Conservation (phyloP, 2,888 invertebrate species). For the Oconnorella tubifera region DNA sequence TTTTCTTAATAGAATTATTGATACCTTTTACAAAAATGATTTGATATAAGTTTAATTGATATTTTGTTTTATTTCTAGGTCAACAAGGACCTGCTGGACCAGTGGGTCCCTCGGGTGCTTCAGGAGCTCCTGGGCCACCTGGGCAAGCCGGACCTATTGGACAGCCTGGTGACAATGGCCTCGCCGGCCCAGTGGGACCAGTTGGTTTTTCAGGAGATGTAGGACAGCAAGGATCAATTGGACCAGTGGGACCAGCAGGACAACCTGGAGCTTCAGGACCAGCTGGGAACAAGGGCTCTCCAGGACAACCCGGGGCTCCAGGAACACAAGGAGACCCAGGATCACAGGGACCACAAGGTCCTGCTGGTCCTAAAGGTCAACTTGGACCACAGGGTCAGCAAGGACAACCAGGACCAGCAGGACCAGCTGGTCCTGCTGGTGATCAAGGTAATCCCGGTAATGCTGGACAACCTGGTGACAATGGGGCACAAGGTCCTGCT, state of each 20-base stretch:
- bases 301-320: slow-evolving; percentile 20
- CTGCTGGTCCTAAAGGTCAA: slow-evolving; percentile 21
- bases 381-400: slow-evolving; percentile 17
- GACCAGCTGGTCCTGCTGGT: slow-evolving; percentile 27
- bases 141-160: slow-evolving; percentile 30
- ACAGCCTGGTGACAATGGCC: slow-evolving; percentile 36
- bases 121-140: slow-evolving; percentile 20
- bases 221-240: slow-evolving; percentile 22
- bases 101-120: slow-evolving; percentile 16
- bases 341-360: slow-evolving; percentile 60
- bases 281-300: neutral
- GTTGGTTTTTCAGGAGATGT: slow-evolving; percentile 14
- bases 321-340: slow-evolving; percentile 15
- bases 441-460: slow-evolving; percentile 62
- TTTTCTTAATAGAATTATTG: too few relatives aligned
- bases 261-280: neutral
- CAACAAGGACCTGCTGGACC: slow-evolving; percentile 18
- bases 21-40: too few relatives aligned
- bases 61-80: slow-evolving; percentile 10
- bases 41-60: too few relatives aligned
- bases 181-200: slow-evolving; percentile 11
- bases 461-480: slow-evolving; percentile 62
- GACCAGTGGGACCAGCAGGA: slow-evolving; percentile 19
- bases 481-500: slow-evolving; percentile 28
- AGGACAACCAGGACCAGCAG: slow-evolving; percentile 35